Evolutionary conservation across 1,140 invertebrate species (phyloP), one percentile per base, ranked within the genome.

Genomic region (Drosophila serrata): DNA sequence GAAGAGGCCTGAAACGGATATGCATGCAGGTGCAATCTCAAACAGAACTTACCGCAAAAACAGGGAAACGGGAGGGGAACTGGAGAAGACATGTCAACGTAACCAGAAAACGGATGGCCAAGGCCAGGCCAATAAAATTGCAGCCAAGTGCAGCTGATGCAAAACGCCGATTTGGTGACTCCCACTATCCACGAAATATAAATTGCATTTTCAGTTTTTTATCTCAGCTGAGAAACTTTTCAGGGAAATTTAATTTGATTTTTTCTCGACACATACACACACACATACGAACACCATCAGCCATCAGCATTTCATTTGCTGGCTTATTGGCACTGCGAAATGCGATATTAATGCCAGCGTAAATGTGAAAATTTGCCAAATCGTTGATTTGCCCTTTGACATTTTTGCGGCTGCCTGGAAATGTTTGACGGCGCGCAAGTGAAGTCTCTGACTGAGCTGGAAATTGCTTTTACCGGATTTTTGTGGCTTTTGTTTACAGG

Each of bases 121-220:
- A 59, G 57, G 60, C 46, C 46, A 49, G 46, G 46, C 76, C 82
- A 88, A 87, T 87, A 87, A 87, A 87, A 88, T 60, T 64, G 84
- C 72, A 77, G 62, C 79, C 79, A 82, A 79, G 55, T 76, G 82
- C 82, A 86, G 81, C 45, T 69, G 69, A 74, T 76, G 60, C 53
- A 74, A 53, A 46, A 73, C 45, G 53, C 72, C 79, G 69, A 79
- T 87, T 86, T 86, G 62, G 64, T 64, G 79, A 63, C 60, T 55
- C 40, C 3, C 29, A 39, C 22, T 13, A 8, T 27, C 37, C 61
- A n/a, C 48, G 35, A 24, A 57, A 70, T 72, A 63, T 76, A 87
- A 82, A 87, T 87, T 87, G 81, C 80, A 87, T 87, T 88, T 87
- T 62, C 76, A 82, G 70, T 88, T 87, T 87, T 87, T 87, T 75